Conservation (phyloP, 1,140 invertebrate species). For the Drosophila subpulchrella region DNA sequence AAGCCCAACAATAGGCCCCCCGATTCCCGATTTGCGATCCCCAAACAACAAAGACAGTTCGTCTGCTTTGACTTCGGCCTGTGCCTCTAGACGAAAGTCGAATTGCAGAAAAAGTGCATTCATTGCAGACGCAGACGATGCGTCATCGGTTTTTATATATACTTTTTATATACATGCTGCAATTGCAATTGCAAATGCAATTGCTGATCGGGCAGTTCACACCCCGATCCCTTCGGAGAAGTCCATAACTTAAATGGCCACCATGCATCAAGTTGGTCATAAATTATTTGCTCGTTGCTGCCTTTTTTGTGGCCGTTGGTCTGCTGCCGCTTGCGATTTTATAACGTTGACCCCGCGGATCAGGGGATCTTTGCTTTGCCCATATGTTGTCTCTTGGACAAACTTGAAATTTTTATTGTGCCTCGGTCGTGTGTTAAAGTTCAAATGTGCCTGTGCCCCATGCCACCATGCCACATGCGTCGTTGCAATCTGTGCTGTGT, state of each 20-base stretch:
- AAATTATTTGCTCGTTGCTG: slow-evolving; percentile 78
- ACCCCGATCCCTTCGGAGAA: slow-evolving; percentile 44
- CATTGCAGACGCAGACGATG: slow-evolving; percentile 75
- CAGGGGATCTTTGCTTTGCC: slow-evolving; percentile 64
- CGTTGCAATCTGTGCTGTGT: slow-evolving; percentile 23
- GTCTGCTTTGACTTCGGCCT: slow-evolving; percentile 47
- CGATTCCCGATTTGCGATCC: slow-evolving; percentile 9
- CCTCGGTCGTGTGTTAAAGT: slow-evolving; percentile 75
- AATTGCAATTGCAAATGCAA: slow-evolving; percentile 37
- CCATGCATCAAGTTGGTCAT: slow-evolving; percentile 78
- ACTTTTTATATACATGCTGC: slow-evolving; percentile 7
- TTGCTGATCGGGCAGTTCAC: slow-evolving; percentile 74
- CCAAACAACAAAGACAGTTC: slow-evolving; percentile 53
- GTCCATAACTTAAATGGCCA: slow-evolving; percentile 73
- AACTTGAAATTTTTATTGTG: slow-evolving; percentile 79
- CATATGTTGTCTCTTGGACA: slow-evolving; percentile 57
- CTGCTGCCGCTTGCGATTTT: slow-evolving; percentile 68
- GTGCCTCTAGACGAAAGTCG: slow-evolving; percentile 32
- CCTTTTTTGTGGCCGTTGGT: slow-evolving; percentile 22
- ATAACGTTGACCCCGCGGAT: slow-evolving; percentile 77
- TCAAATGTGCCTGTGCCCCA: slow-evolving; percentile 63
- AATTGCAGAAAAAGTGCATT: slow-evolving; percentile 58
- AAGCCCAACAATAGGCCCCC: slow-evolving; percentile 11
- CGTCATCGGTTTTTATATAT: slow-evolving; percentile 61
- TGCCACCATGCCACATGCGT: slow-evolving; percentile 70